A percentile compares a stretch with the other conserved stretches of the same genome.
phyloP scores from a whole-genome alignment of 2,888 invertebrate genomes.

The Lumbricus terrestris region DNA sequence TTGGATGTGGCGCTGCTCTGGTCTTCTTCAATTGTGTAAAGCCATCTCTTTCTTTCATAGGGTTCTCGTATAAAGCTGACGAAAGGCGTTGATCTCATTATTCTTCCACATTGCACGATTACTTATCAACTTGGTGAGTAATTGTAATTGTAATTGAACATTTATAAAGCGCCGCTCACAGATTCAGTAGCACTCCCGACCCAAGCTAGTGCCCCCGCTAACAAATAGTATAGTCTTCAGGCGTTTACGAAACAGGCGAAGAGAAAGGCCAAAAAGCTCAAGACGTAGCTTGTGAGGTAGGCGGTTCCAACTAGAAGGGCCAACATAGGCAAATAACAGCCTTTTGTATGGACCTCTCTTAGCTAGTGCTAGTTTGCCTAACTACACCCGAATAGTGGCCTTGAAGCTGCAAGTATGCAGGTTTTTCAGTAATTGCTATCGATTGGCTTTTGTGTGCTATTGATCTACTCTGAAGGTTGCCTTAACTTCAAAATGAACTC shows the following conservation, averaged over 20 bases:
- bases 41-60: neutral
- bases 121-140: slow-evolving; percentile 7
- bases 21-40: neutral
- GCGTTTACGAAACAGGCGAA: no score
- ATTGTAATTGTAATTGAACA: no score
- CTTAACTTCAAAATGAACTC: neutral
- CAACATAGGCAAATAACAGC: no score
- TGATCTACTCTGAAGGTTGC: neutral
- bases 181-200: no score
- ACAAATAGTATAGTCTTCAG: no score
- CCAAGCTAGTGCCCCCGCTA: no score
- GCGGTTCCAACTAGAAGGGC: no score
- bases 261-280: no score
- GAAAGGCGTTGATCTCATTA: neutral
- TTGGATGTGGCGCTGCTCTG: neutral
- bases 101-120: neutral
- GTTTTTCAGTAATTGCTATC: neutral
- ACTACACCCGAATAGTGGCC: neutral
- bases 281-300: no score
- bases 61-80: neutral
- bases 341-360: neutral
- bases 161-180: no score
- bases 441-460: neutral
- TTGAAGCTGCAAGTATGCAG: neutral
- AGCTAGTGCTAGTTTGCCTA: neutral